Percentiles rank a stretch among this genome's conserved stretches.
These are phyloP conservation scores for Trachelus tabidus DNA, from an alignment of 2,888 invertebrate species.

Conservation along the genomic window DNA sequence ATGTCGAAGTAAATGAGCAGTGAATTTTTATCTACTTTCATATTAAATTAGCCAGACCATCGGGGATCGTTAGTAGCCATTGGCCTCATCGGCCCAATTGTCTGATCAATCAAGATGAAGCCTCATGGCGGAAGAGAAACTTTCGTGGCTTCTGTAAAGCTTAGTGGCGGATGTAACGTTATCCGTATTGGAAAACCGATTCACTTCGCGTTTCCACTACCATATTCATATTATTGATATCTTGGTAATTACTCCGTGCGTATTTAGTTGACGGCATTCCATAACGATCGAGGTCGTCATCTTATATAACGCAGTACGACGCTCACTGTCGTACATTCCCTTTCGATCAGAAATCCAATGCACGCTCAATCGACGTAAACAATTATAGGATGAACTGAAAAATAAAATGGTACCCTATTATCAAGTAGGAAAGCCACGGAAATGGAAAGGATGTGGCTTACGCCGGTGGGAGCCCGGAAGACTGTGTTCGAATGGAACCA, in stretches of 20 bases:
- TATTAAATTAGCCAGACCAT: neutral
- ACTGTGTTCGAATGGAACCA: slow-evolving; percentile 39
- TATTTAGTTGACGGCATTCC: neutral
- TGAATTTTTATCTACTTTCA: neutral
- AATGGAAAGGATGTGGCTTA: neutral
- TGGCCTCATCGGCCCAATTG: neutral
- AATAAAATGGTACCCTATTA: neutral
- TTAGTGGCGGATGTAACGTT: neutral
- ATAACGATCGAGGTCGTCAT: neutral
- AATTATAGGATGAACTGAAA: neutral
- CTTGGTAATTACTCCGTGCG: neutral
- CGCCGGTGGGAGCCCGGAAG: slow-evolving; percentile 22
- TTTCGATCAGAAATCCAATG: neutral
- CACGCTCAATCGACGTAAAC: neutral
- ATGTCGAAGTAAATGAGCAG: neutral
- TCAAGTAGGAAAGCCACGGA: neutral
- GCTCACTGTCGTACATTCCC: neutral
- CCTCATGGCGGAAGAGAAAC: neutral
- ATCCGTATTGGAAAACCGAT: neutral
- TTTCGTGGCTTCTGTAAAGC: neutral
- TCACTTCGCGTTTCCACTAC: neutral
- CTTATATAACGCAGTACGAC: neutral
- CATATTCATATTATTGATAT: neutral
- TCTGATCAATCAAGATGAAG: neutral
- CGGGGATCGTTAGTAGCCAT: neutral